phyloP scores from a whole-genome alignment of 2,888 invertebrate genomes.

The Orchesella flavescens region DNA sequence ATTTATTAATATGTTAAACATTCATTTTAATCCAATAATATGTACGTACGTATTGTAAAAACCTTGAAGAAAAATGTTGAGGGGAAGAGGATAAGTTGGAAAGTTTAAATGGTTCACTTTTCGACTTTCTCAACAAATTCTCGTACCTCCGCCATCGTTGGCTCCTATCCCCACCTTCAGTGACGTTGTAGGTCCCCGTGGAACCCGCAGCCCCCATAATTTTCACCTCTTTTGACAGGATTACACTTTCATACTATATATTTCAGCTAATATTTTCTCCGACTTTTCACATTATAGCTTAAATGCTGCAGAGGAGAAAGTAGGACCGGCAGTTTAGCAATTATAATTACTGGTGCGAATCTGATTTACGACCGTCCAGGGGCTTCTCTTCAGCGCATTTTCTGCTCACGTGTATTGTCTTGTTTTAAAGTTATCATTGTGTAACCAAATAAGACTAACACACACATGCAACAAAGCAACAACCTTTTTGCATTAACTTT shows the following conservation, averaged over 20 bases:
- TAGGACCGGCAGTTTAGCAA: slow-evolving; percentile 5
- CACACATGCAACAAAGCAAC: no score
- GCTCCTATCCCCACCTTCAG: slow-evolving; percentile 1
- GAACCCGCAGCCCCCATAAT: slow-evolving; percentile 44
- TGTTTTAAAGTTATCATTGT: not conserved
- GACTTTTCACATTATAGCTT: not conserved
- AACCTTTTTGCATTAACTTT: no score
- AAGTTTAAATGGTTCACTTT: slow-evolving; percentile 46
- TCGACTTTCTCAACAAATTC: slow-evolving; percentile 25
- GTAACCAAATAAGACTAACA: not conserved
- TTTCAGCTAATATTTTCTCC: not conserved
- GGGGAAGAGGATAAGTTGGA: slow-evolving; percentile 49
- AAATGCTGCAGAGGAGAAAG: not conserved
- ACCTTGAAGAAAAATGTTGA: slow-evolving; percentile 24
- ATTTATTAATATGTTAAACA: no score
- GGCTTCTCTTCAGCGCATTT: not conserved
- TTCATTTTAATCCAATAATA: no score
- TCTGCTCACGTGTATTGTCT: not conserved
- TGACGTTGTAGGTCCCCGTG: no score
- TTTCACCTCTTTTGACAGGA: slow-evolving; percentile 22
- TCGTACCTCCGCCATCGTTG: slow-evolving; percentile 44
- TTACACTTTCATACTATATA: not conserved
- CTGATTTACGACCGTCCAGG: slow-evolving; percentile 26
- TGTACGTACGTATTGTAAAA: slow-evolving; percentile 32
- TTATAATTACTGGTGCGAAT: slow-evolving; percentile 45